These are phyloP conservation scores for Meloidogyne exigua DNA, from an alignment of 1,140 invertebrate genomes.

Conservation along the genomic window DNA sequence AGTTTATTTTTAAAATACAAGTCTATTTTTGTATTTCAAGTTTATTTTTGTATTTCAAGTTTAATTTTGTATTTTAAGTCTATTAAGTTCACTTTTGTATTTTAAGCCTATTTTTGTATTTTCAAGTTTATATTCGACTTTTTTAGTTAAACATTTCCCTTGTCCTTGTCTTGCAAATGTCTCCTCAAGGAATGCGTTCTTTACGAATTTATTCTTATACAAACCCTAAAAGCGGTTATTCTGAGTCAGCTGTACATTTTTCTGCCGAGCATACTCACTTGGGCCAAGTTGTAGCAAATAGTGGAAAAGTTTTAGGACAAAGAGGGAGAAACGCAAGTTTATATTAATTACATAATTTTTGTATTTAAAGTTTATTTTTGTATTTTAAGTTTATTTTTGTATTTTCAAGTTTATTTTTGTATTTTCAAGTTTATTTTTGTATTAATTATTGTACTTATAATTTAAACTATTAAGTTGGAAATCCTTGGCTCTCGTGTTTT, in stretches of 20 bases:
- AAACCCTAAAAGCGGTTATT: constrained; percentile 40
- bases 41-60: neutral
- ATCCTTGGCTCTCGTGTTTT: constrained; percentile 16
- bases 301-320: constrained; percentile 51
- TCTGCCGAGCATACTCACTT: constrained; percentile 47
- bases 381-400: neutral
- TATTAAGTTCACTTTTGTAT: neutral
- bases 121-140: neutral
- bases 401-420: neutral
- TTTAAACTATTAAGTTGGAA: neutral
- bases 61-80: neutral
- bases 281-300: constrained; percentile 50
- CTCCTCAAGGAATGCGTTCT: constrained; percentile 26
- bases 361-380: constrained; percentile 31
- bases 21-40: neutral
- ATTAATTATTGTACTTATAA: too few relatives aligned
- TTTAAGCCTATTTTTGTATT: neutral
- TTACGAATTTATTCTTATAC: constrained; percentile 36
- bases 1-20: neutral
- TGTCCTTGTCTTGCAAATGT: constrained; percentile 25
- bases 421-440: neutral
- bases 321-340: constrained; percentile 29
- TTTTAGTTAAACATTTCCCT: constrained; percentile 26
- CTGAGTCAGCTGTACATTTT: constrained; percentile 51
- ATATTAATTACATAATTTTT: neutral